phyloP scores from a whole-genome alignment of 2,797 vertebrate species.

The Rhinichthys osculus region DNA sequence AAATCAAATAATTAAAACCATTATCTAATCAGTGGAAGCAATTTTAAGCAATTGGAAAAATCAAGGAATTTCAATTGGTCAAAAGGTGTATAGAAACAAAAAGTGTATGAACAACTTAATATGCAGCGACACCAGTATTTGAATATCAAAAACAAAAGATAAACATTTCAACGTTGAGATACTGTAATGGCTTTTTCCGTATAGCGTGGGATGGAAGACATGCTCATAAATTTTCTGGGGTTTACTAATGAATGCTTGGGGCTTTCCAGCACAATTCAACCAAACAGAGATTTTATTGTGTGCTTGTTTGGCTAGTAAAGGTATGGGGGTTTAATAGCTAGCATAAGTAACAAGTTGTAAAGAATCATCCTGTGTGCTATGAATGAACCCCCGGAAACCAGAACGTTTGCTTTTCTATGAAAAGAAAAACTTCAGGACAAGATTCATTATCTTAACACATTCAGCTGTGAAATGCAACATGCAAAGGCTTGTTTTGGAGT shows the following conservation, averaged over 20 bases:
- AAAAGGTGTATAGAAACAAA: neutral
- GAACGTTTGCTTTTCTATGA: conserved; percentile 33
- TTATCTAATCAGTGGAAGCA: neutral
- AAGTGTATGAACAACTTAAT: neutral
- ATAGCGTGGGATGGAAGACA: conserved; percentile 15
- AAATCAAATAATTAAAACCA: neutral
- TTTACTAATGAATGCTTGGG: conserved; percentile 52
- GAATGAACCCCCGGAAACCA: conserved; percentile 37
- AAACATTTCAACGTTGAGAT: neutral
- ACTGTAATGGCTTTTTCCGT: conserved; percentile 2
- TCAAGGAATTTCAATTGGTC: neutral
- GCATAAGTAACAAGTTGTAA: conserved; percentile 49
- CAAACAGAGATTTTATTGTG: conserved; percentile 53
- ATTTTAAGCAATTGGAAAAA: neutral
- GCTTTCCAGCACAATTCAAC: conserved; percentile 39
- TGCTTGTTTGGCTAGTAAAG: conserved; percentile 33
- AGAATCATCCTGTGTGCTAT: conserved; percentile 38
- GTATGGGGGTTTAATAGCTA: conserved; percentile 43
- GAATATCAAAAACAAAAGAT: neutral
- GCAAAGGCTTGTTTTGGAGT: conserved; percentile 51
- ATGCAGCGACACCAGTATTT: neutral
- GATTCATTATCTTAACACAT: conserved; percentile 46
- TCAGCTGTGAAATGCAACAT: conserved; percentile 49
- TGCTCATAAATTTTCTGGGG: conserved; percentile 40
- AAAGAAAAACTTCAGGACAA: conserved; percentile 26